phyloP scores from a whole-genome alignment of 1,140 invertebrate species.

The Ptiloglossa arizonensis region DNA sequence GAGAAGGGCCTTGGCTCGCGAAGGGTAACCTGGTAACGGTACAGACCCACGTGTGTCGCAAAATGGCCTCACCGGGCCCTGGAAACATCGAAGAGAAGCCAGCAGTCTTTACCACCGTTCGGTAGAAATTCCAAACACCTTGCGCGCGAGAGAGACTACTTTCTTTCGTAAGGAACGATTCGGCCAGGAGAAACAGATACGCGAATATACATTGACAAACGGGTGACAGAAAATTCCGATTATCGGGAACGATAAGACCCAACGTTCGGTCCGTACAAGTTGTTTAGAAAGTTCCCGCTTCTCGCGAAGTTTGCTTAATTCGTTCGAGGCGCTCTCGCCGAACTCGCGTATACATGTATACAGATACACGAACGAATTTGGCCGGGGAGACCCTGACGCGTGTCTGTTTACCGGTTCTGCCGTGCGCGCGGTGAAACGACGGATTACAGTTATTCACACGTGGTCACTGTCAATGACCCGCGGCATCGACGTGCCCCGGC shows the following conservation, averaged over 20 bases:
- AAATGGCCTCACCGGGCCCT: too few species aligned
- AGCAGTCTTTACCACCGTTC: too few species aligned
- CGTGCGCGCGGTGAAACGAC: conserved; percentile 58
- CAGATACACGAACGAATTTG: conserved; percentile 38
- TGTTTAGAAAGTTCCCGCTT: conserved; percentile 36
- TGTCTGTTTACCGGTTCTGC: conserved; percentile 68
- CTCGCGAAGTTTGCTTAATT: conserved; percentile 10
- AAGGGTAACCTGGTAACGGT: too few species aligned
- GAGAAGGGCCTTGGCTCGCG: too few species aligned
- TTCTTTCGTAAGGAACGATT: too few species aligned
- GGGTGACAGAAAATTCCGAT: neutral
- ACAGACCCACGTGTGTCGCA: too few species aligned
- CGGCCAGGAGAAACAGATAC: too few species aligned
- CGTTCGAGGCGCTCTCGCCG: neutral
- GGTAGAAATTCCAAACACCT: too few species aligned
- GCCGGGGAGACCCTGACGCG: conserved; percentile 33
- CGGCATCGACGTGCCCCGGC: conserved; percentile 10
- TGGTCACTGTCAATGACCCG: conserved; percentile 75
- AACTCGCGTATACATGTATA: neutral
- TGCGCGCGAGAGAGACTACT: too few species aligned
- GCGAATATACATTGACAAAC: neutral
- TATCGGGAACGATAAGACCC: neutral
- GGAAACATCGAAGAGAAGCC: too few species aligned
- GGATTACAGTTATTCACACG: conserved; percentile 79
- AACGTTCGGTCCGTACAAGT: conserved; percentile 4